These are phyloP conservation scores for Tridacna crocea DNA, from an alignment of 2,888 invertebrate species.

Conservation along the genomic window DNA sequence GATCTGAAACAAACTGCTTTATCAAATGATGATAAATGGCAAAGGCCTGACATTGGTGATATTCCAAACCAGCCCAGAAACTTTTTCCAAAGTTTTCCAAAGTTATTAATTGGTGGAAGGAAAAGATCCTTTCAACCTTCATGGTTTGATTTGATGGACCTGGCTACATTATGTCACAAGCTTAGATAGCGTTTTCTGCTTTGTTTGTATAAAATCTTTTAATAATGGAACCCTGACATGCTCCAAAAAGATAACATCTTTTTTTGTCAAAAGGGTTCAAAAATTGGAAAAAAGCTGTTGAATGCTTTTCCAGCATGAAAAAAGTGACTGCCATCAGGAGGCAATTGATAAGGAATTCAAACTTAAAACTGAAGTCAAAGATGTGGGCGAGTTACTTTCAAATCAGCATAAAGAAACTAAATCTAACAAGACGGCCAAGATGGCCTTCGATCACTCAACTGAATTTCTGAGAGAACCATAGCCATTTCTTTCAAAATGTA, in stretches of 20 bases:
- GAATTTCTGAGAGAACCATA: too few relatives aligned
- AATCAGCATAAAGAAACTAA: neutral
- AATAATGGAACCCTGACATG: neutral
- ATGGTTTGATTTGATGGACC: neutral
- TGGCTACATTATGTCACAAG: neutral
- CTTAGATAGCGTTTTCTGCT: neutral
- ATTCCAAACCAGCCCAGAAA: neutral
- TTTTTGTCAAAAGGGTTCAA: constrained; percentile 45
- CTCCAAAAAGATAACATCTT: neutral
- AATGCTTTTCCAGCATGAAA: constrained; percentile 41
- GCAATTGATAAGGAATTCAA: constrained; percentile 33
- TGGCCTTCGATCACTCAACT: too few relatives aligned
- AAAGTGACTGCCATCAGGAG: constrained; percentile 47
- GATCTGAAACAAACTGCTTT: neutral
- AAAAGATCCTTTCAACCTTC: neutral
- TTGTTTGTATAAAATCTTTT: neutral
- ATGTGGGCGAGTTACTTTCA: constrained; percentile 37
- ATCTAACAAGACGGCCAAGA: too few relatives aligned
- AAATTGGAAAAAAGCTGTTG: constrained; percentile 56
- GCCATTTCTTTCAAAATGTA: too few relatives aligned
- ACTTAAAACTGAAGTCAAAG: constrained; percentile 8
- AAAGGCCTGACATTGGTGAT: neutral
- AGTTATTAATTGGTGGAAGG: neutral
- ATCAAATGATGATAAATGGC: neutral
- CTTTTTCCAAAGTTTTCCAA: neutral